Percentiles rank a stretch among this genome's conserved stretches.
phyloP scores from a whole-genome alignment of 2,888 invertebrate genomes.

The Apamea monoglypha region DNA sequence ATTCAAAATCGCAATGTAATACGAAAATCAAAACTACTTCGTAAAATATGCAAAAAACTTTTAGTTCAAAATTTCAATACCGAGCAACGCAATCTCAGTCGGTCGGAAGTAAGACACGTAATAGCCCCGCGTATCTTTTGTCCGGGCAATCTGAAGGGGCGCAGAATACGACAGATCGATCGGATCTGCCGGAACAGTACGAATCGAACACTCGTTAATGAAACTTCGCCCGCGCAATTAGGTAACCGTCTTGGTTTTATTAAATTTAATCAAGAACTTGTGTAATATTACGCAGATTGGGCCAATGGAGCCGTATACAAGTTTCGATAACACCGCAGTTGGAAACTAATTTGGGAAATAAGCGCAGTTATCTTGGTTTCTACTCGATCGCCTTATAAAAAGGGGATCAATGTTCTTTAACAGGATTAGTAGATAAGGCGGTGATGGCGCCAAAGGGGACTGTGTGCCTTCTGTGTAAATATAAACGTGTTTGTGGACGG shows the following conservation, averaged over 20 bases:
- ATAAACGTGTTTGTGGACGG: constrained; percentile 56
- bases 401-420: constrained; percentile 83
- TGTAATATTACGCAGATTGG: constrained; percentile 90
- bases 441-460: constrained; percentile 61
- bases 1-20: constrained; percentile 36
- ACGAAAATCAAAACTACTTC: constrained; percentile 35
- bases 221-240: constrained; percentile 88
- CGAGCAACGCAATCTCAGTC: constrained; percentile 46
- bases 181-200: constrained; percentile 79
- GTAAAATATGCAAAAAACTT: constrained; percentile 52
- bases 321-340: constrained; percentile 89
- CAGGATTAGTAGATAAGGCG: constrained; percentile 78
- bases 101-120: constrained; percentile 60
- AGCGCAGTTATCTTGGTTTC: constrained; percentile 85
- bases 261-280: constrained; percentile 91
- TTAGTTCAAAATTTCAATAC: constrained; percentile 58
- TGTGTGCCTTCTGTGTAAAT: constrained; percentile 64
- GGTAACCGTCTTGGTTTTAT: constrained; percentile 89
- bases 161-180: constrained; percentile 77
- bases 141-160: constrained; percentile 60
- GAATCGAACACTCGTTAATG: constrained; percentile 89
- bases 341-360: constrained; percentile 89
- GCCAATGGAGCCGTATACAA: constrained; percentile 88
- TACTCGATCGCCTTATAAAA: constrained; percentile 86
- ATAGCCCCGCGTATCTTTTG: constrained; percentile 62